phyloP scores from a whole-genome alignment of 2,797 vertebrate genomes.

The Spatula versicolor region DNA sequence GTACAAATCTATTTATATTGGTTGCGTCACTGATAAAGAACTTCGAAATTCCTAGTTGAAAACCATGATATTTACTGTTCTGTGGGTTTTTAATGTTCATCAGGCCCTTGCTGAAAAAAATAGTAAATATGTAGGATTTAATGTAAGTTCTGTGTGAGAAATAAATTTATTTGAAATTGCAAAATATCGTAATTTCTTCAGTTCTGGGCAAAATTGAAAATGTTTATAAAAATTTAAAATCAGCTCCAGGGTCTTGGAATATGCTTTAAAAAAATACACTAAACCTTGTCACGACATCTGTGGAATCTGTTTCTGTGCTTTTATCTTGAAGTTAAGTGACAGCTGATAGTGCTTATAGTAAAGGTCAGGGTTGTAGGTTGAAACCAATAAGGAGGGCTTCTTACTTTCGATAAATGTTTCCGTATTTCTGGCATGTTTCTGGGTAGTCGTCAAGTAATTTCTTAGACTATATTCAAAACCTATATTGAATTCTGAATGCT shows the following conservation, averaged over 20 bases:
- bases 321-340: neutral
- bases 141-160: neutral
- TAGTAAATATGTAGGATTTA: neutral
- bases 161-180: neutral
- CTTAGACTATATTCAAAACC: neutral
- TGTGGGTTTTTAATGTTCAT: neutral
- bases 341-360: neutral
- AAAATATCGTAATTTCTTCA: neutral
- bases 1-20: neutral
- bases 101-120: neutral
- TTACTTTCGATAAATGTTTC: neutral
- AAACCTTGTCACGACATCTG: neutral
- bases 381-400: neutral
- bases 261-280: neutral
- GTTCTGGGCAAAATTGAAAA: neutral
- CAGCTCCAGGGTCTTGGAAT: neutral
- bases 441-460: neutral
- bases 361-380: neutral
- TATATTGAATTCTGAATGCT: neutral
- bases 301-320: neutral
- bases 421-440: neutral
- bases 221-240: neutral
- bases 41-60: neutral
- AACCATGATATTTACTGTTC: neutral
- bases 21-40: neutral